Conservation (phyloP, 2,797 vertebrate species). For the Anguilla megastoma region DNA sequence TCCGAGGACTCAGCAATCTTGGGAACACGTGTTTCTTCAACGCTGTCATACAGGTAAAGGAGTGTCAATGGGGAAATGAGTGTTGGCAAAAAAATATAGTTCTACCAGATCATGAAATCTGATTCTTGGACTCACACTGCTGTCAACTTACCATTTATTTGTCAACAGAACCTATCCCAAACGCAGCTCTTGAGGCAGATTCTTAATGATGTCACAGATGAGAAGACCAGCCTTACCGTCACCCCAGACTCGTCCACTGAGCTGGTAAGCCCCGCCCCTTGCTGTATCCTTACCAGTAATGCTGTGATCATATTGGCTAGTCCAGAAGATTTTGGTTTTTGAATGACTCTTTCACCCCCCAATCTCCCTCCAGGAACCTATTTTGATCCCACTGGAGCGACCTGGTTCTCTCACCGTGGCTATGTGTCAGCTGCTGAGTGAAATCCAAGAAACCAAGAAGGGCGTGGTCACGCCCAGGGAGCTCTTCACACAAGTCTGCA, state of each 20-base stretch:
- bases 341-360: not conserved
- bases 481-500: slow-evolving; percentile 95
- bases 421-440: slow-evolving; percentile 88
- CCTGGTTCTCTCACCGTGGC: slow-evolving; percentile 89
- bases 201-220: slow-evolving; percentile 78
- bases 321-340: not conserved
- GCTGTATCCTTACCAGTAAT: not conserved
- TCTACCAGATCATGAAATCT: not conserved
- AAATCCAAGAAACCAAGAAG: slow-evolving; percentile 88
- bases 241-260: slow-evolving; percentile 63
- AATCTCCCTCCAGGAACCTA: slow-evolving; percentile 72
- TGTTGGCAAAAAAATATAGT: not conserved
- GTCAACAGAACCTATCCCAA: slow-evolving; percentile 88
- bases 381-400: slow-evolving; percentile 78
- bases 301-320: too few relatives aligned
- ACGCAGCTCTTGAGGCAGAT: slow-evolving; percentile 83
- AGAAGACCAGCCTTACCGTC: slow-evolving; percentile 73
- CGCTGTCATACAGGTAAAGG: slow-evolving; percentile 91
- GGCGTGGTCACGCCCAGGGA: slow-evolving; percentile 85
- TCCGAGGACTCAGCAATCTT: slow-evolving; percentile 93
- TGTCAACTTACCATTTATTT: not conserved
- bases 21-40: slow-evolving; percentile 99
- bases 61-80: not conserved
- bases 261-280: slow-evolving; percentile 61
- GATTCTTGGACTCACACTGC: not conserved